phyloP scores from a whole-genome alignment of 1,140 invertebrate species.

The Magallana angulata region DNA sequence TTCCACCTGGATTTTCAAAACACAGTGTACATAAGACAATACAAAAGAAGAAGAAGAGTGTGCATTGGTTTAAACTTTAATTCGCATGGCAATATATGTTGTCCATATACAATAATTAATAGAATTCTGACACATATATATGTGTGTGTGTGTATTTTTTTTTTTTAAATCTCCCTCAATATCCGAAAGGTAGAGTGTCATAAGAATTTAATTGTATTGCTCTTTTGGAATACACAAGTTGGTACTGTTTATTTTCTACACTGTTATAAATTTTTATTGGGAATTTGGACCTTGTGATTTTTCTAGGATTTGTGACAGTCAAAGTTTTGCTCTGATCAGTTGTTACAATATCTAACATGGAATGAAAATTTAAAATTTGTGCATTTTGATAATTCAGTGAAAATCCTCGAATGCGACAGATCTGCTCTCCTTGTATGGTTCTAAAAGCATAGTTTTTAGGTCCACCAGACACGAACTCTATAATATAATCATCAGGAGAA shows the following conservation, averaged over 20 bases:
- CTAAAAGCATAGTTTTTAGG: slow-evolving; percentile 53
- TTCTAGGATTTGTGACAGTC: neutral
- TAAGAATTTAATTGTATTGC: neutral
- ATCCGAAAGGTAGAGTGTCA: slow-evolving; percentile 38
- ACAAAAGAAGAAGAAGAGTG: too few species aligned
- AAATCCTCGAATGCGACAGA: slow-evolving; percentile 51
- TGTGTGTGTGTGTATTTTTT: too few species aligned
- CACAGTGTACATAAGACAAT: too few species aligned
- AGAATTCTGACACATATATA: too few species aligned
- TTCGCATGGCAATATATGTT: too few species aligned
- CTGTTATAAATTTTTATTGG: slow-evolving; percentile 24
- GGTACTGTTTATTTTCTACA: slow-evolving; percentile 41
- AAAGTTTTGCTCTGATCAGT: neutral
- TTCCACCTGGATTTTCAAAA: too few species aligned
- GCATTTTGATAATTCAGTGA: slow-evolving; percentile 45
- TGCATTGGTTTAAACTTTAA: too few species aligned
- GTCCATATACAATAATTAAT: too few species aligned
- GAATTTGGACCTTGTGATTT: slow-evolving; percentile 37
- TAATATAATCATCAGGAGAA: neutral
- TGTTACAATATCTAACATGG: slow-evolving; percentile 38
- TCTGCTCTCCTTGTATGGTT: neutral
- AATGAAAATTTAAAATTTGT: slow-evolving; percentile 39
- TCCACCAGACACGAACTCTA: slow-evolving; percentile 29
- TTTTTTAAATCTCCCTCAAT: neutral
- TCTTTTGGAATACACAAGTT: slow-evolving; percentile 29